phyloP scores from a whole-genome alignment of 2,797 vertebrate species.

The Acanthiza pusilla region DNA sequence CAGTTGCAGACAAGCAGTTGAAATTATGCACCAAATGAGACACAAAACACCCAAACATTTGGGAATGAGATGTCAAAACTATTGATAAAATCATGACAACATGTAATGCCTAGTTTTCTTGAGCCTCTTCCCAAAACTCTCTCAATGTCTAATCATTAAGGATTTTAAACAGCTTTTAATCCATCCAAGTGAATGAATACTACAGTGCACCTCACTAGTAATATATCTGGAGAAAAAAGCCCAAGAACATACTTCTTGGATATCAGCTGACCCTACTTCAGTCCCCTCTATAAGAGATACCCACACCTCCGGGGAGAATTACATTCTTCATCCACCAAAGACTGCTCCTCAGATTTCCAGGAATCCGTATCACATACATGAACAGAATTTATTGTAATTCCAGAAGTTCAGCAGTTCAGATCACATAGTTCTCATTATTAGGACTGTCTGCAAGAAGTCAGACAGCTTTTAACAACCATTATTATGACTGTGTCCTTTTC shows the following conservation, averaged over 20 bases:
- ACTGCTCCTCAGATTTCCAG: conserved; percentile 6
- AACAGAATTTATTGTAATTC: conserved; percentile 21
- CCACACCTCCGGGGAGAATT: not conserved
- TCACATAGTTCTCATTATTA: not conserved
- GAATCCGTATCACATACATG: not conserved
- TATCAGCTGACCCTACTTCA: not conserved
- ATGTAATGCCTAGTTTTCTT: not conserved
- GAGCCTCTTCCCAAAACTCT: not conserved
- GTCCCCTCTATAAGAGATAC: not conserved
- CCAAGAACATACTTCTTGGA: not conserved
- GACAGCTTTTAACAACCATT: not conserved
- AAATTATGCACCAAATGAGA: not conserved
- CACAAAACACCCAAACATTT: not conserved
- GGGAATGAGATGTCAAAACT: not conserved
- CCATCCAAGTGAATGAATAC: not conserved
- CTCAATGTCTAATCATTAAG: not conserved
- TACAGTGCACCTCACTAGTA: not conserved
- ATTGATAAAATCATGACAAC: not conserved
- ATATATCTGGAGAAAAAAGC: not conserved
- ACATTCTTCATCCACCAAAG: accelerated
- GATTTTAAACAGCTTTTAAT: not conserved
- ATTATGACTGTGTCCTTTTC: not conserved
- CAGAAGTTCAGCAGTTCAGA: conserved; percentile 2
- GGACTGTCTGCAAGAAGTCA: not conserved
- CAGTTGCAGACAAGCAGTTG: not conserved